These are phyloP conservation scores for Planiliza haematocheilus DNA, from an alignment of 2,113 vertebrate species.

Conservation along the genomic window DNA sequence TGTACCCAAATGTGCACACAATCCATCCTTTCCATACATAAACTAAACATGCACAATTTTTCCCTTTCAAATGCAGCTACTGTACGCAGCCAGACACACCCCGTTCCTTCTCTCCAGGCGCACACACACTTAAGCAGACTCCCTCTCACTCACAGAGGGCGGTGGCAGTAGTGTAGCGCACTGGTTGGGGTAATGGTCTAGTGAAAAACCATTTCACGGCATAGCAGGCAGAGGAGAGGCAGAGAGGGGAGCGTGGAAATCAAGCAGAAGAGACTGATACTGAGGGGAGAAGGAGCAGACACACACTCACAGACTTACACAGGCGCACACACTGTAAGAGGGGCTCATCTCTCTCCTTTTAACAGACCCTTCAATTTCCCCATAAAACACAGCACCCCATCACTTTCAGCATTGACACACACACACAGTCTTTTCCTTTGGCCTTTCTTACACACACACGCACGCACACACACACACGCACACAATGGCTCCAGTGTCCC, in stretches of 20 bases:
- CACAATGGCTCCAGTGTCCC: background rate
- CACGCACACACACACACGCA: conserved; percentile 17
- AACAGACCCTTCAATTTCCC: conserved; percentile 72
- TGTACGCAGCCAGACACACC: conserved; percentile 18
- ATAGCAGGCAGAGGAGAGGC: conserved; percentile 79
- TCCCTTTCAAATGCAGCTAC: conserved; percentile 39
- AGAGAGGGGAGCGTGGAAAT: conserved; percentile 73
- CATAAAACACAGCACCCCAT: conserved; percentile 67
- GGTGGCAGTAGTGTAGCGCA: conserved; percentile 49
- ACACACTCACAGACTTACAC: conserved; percentile 12
- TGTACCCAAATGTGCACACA: background rate
- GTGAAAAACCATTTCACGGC: conserved; percentile 86
- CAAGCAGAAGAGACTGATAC: conserved; percentile 80
- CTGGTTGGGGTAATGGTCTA: conserved; percentile 81
- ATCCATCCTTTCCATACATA: conserved; percentile 18
- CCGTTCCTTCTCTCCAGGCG: background rate
- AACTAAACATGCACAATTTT: conserved; percentile 36
- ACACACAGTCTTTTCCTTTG: background rate
- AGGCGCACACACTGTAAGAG: conserved; percentile 36
- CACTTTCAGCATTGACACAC: conserved; percentile 45
- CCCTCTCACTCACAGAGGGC: conserved; percentile 37
- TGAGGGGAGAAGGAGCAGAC: conserved; percentile 29
- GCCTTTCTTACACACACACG: conserved; percentile 3
- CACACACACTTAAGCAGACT: conserved; percentile 41
- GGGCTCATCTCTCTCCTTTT: conserved; percentile 65